Base-by-base conservation (phyloP, 2,113 vertebrate genomes). In the Dunckerocampus dactyliophorus region DNA sequence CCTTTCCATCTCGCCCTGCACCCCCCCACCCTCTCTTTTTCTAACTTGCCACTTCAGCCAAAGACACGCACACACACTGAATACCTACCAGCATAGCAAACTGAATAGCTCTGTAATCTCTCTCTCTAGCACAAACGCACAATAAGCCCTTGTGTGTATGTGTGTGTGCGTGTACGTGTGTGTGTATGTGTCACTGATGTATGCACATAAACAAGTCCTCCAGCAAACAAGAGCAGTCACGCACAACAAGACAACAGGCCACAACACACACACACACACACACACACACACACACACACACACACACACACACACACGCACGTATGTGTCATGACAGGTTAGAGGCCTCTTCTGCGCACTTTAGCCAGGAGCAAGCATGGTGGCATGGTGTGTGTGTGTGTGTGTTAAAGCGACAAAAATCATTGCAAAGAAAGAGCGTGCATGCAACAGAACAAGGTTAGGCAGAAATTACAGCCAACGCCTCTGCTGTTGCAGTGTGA, bases 171-270 rank as follows among this genome's bases (percentile, higher is more conserved):
- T 64, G 71, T 63, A 61, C 59, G 49, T 28, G 28, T 47, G 61
- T 63, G 60, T 63, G 71, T 64, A 47, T 72, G 65, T 72, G 59
- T 69, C 75, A 79, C 52, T 73, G 83, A 72, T 85, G 79, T 71
- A 77, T 79, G 75, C 77, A 77, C 71, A 78, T 84, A 81, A 85
- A 84, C 83, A 87, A 81, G 76, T 85, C 82, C 79, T 81, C 79
- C 67, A 77, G 81, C 86, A 81, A 85, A 80, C 67, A 57, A 70
- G 70, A 73, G 76, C 76, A 73, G 72, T 86, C 77, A 83, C 81
- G 81, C 88, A 86, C 81, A 82, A 71, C 83, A 43, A 43, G 39
- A 43, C 39, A 43, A 43, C 39, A 43, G 76, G 76, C 59, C 67
- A 68, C 72, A 64, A 56, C 67, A 72, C 71, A 59, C 59, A 69